Conservation (phyloP, 2,888 invertebrate species). For the Agonopterix alstromeriana region DNA sequence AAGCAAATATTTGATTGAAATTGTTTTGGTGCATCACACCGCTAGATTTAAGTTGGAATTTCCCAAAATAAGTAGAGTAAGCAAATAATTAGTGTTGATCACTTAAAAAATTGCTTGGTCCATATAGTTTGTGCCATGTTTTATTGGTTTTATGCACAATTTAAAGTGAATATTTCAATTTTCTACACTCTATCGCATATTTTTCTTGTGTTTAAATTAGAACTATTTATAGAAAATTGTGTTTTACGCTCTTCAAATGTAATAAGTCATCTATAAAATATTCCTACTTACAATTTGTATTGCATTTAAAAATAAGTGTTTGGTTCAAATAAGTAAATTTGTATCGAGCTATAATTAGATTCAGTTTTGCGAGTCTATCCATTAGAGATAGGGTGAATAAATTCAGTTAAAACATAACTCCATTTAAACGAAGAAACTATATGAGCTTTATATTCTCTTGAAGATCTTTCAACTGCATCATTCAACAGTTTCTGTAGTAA, state of each 20-base stretch:
- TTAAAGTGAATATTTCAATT: constrained; percentile 46
- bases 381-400: constrained; percentile 39
- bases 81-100: constrained; percentile 5
- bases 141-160: constrained; percentile 59
- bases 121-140: constrained; percentile 29
- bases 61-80: constrained; percentile 2
- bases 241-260: constrained; percentile 1
- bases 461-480: too few species aligned
- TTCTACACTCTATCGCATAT: constrained; percentile 70
- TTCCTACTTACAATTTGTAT: constrained; percentile 18
- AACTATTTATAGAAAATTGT: neutral
- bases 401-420: too few species aligned
- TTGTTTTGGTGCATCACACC: constrained; percentile 5
- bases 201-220: neutral
- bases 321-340: constrained; percentile 23
- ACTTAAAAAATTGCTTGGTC: constrained; percentile 7
- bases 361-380: constrained; percentile 24
- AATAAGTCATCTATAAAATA: constrained; percentile 4
- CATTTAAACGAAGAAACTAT: too few species aligned
- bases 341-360: constrained; percentile 23
- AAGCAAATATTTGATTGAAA: neutral
- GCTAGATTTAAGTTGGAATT: constrained; percentile 3
- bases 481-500: too few species aligned
- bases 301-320: constrained; percentile 33
- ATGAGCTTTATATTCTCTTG: too few species aligned